Conservation (phyloP, 2,797 vertebrate species). For the Chromis chromis region DNA sequence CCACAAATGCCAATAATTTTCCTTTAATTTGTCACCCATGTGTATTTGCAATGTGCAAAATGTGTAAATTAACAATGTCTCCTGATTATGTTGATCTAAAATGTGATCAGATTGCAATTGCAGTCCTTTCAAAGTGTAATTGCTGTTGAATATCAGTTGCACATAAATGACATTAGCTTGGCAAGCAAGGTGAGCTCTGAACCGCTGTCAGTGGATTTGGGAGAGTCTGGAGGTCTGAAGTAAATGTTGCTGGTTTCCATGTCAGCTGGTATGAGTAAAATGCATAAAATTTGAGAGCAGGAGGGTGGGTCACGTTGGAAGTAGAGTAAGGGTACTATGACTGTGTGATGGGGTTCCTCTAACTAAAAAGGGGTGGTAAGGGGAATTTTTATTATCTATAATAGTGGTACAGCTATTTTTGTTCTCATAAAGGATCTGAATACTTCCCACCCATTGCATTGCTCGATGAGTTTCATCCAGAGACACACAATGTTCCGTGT, state of each 20-base stretch:
- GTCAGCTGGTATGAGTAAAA: not conserved
- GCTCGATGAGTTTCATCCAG: not conserved
- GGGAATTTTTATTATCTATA: not conserved
- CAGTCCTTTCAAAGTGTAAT: not conserved
- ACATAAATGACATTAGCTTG: not conserved
- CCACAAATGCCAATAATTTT: too few relatives aligned
- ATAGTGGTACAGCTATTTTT: not conserved
- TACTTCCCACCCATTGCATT: constrained; percentile 2
- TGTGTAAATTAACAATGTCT: not conserved
- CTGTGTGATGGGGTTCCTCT: not conserved
- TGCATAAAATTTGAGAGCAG: not conserved
- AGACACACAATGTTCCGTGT: constrained; percentile 16
- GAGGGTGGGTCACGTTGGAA: too few relatives aligned
- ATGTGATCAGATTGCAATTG: not conserved
- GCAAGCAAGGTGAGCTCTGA: not conserved
- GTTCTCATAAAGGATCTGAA: constrained; percentile 14
- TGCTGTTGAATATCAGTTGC: not conserved
- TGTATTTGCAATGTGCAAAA: not conserved
- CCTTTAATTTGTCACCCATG: too few relatives aligned
- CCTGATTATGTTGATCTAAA: not conserved
- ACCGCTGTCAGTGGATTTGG: not conserved
- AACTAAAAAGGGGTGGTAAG: too few relatives aligned
- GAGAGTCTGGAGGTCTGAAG: not conserved
- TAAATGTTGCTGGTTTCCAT: not conserved
- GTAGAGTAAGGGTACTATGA: not conserved